A percentile compares a stretch with the other conserved stretches of the same genome.
phyloP scores from a whole-genome alignment of 2,113 vertebrate species.

The Myocastor coypus region DNA sequence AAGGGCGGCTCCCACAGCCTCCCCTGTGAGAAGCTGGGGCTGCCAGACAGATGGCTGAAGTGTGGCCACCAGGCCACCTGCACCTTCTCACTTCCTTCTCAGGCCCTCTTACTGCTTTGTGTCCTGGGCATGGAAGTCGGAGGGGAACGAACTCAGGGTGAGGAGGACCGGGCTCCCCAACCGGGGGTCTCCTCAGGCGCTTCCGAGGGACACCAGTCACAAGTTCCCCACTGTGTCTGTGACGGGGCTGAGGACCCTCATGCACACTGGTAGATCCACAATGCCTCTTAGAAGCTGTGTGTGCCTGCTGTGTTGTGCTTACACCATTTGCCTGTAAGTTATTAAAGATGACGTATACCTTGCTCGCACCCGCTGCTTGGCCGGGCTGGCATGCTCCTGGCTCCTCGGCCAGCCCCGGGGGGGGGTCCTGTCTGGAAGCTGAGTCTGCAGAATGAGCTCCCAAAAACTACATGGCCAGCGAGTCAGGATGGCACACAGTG shows the following conservation, averaged over 20 bases:
- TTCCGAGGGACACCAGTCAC: constrained; percentile 45
- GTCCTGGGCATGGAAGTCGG: neutral
- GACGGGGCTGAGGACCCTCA: constrained; percentile 47
- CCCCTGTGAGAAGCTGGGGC: constrained; percentile 4
- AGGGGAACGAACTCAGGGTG: constrained; percentile 34
- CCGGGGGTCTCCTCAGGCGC: neutral
- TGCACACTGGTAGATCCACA: constrained; percentile 28
- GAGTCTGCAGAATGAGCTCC: constrained; percentile 46
- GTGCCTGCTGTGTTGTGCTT: constrained; percentile 60
- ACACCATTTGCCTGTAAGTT: constrained; percentile 75
- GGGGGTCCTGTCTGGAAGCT: neutral
- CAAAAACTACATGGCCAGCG: neutral
- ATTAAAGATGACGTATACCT: constrained; percentile 74
- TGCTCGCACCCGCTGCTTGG: neutral
- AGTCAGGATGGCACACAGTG: neutral
- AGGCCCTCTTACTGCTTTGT: constrained; percentile 25
- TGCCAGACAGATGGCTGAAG: constrained; percentile 38
- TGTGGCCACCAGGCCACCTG: constrained; percentile 72
- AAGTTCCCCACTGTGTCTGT: neutral
- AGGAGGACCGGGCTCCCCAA: neutral
- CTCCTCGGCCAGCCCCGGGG: neutral
- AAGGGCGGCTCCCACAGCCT: neutral
- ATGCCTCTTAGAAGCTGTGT: constrained; percentile 58
- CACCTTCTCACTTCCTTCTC: constrained; percentile 55
- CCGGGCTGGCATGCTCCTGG: neutral